Evolutionary conservation across 1,140 invertebrate species (phyloP).

Genomic region (Leptopilina boulardi): DNA sequence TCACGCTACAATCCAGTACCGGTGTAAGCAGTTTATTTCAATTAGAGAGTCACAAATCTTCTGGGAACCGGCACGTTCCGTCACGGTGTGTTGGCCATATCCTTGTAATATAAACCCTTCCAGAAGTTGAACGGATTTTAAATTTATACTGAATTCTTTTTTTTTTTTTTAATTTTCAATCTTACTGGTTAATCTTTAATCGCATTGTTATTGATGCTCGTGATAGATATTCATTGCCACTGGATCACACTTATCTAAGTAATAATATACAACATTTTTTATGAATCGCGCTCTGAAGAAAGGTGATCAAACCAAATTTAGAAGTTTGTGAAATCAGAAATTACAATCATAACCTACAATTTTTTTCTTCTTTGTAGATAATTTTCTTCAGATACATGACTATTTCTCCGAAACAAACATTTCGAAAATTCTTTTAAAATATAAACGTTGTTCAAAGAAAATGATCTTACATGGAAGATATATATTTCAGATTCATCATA

Average conservation of each 20-base stretch:
- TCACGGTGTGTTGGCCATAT: conserved; percentile 24
- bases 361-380: no score
- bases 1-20: conserved; percentile 15
- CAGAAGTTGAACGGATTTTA: conserved; percentile 30
- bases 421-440: no score
- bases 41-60: conserved; percentile 65
- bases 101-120: conserved; percentile 16
- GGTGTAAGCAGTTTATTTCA: conserved; percentile 62
- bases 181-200: conserved; percentile 1
- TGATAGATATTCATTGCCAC: background rate
- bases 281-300: no score
- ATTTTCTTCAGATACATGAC: no score
- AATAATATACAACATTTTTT: no score
- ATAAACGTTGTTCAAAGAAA: no score
- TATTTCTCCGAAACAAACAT: no score
- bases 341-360: no score
- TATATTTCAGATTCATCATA: no score
- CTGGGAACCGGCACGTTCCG: conserved; percentile 39
- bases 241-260: background rate
- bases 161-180: background rate
- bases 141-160: conserved; percentile 9
- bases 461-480: no score
- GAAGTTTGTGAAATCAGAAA: no score
- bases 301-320: no score
- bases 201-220: background rate